A percentile compares a stretch with the other conserved stretches of the same genome.
Evolutionary conservation across 2,797 vertebrate species (phyloP).

Genomic region (Cynopterus sphinx): DNA sequence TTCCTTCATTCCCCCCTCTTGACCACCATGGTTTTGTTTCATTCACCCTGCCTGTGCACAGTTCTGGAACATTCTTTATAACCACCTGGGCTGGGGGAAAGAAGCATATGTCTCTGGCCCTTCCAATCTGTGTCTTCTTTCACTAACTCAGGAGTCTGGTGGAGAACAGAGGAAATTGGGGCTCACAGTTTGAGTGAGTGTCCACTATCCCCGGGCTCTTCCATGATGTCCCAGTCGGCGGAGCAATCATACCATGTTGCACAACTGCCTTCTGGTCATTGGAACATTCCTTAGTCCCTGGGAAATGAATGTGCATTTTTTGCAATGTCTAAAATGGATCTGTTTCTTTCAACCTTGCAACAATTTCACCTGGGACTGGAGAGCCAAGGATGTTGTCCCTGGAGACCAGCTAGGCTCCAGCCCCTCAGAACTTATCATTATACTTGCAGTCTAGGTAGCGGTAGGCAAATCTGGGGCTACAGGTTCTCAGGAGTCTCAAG

Average conservation of each 20-base stretch:
- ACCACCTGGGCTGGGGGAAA: not conserved
- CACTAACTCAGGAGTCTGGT: not conserved
- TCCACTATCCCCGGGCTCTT: not conserved
- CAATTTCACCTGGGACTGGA: not conserved
- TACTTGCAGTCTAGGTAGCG: slow-evolving; percentile 92
- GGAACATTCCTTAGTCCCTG: not conserved
- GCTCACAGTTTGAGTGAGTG: not conserved
- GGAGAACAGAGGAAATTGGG: not conserved
- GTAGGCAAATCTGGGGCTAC: slow-evolving; percentile 86
- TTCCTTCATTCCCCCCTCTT: not conserved
- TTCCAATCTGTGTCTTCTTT: slow-evolving; percentile 6
- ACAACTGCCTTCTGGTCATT: not conserved
- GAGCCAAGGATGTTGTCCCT: not conserved
- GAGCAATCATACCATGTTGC: not conserved
- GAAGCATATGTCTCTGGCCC: not conserved
- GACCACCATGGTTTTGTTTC: not conserved
- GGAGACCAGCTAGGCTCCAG: not conserved
- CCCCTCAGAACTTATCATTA: slow-evolving; percentile 76
- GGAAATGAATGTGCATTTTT: not conserved
- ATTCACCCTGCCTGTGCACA: no score
- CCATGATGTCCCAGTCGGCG: not conserved
- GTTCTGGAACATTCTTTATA: not conserved
- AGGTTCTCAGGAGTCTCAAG: slow-evolving; percentile 85
- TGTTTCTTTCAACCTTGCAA: not conserved
- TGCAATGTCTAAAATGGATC: not conserved